Percentiles rank a stretch among this genome's conserved stretches.
These are phyloP conservation scores for Cyanoramphus novaezelandiae DNA, from an alignment of 2,113 vertebrate species.

Conservation along the genomic window DNA sequence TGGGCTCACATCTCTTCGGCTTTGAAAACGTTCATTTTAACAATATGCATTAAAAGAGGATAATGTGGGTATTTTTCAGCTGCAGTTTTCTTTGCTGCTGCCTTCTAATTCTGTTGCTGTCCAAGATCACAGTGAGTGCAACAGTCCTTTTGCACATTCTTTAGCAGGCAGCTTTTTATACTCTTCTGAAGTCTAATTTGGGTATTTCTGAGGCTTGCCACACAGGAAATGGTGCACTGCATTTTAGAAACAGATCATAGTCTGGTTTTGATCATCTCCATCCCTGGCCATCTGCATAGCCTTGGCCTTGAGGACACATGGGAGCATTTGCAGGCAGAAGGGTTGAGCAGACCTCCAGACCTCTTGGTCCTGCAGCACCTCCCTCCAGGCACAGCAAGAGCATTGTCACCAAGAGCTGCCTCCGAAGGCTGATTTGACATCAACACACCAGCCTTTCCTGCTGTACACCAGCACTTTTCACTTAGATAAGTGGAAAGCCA, in stretches of 20 bases:
- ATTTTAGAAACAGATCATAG: neutral
- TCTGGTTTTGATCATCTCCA: neutral
- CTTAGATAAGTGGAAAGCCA: neutral
- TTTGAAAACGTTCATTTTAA: slow-evolving; percentile 55
- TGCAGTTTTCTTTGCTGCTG: slow-evolving; percentile 1
- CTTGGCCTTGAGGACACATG: neutral
- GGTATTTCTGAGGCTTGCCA: neutral
- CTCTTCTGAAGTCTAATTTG: slow-evolving; percentile 2
- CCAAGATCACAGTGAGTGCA: neutral
- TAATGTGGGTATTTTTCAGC: slow-evolving; percentile 33
- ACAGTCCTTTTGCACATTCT: slow-evolving; percentile 3
- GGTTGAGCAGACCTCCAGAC: neutral
- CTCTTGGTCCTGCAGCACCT: neutral
- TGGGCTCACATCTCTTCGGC: slow-evolving; percentile 21
- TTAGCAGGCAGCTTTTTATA: neutral
- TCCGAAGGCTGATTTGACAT: neutral
- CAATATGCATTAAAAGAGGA: slow-evolving; percentile 26
- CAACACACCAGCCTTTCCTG: neutral
- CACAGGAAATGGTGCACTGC: neutral
- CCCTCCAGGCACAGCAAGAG: neutral
- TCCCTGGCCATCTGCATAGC: neutral
- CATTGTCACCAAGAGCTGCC: neutral
- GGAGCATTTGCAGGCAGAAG: neutral
- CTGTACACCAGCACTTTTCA: neutral
- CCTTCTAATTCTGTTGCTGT: slow-evolving; percentile 33